A percentile compares a stretch with the other conserved stretches of the same genome.
Conservation (phyloP, 2,888 invertebrate species). For the Ennomos erosarius region DNA sequence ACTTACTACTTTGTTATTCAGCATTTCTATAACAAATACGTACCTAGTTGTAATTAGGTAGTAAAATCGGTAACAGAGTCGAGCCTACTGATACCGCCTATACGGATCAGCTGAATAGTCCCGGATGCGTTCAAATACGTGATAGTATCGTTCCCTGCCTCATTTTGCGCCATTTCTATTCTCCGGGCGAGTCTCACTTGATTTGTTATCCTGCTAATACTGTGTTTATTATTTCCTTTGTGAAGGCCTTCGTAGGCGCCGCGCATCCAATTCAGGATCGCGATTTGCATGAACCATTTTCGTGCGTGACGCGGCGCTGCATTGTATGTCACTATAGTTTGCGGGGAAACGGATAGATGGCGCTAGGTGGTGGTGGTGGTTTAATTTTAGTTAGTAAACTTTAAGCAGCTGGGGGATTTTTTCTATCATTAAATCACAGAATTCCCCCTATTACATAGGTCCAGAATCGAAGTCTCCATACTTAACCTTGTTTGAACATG, state of each 20-base stretch:
- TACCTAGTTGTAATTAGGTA: too few relatives aligned
- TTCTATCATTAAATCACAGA: too few relatives aligned
- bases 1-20: too few relatives aligned
- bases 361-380: slow-evolving; percentile 32
- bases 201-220: slow-evolving; percentile 67
- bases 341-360: slow-evolving; percentile 45
- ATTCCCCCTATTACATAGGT: too few relatives aligned
- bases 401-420: too few relatives aligned
- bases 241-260: slow-evolving; percentile 31
- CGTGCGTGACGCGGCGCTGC: slow-evolving; percentile 12
- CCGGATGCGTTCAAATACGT: slow-evolving; percentile 61
- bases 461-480: too few relatives aligned
- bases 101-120: slow-evolving; percentile 23
- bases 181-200: slow-evolving; percentile 50
- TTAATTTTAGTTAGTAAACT: too few relatives aligned
- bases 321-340: slow-evolving; percentile 26
- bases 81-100: slow-evolving; percentile 34
- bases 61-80: slow-evolving; percentile 24
- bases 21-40: too few relatives aligned
- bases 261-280: slow-evolving; percentile 33
- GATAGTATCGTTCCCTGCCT: slow-evolving; percentile 49
- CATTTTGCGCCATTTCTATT: slow-evolving; percentile 65
- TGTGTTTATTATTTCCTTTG: slow-evolving; percentile 59
- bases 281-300: slow-evolving; percentile 29
- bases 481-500: too few relatives aligned